Evolutionary conservation across 2,797 vertebrate genomes (phyloP), one percentile per base, ranked within the genome.

Genomic region (Paramormyrops hopkinsi): DNA sequence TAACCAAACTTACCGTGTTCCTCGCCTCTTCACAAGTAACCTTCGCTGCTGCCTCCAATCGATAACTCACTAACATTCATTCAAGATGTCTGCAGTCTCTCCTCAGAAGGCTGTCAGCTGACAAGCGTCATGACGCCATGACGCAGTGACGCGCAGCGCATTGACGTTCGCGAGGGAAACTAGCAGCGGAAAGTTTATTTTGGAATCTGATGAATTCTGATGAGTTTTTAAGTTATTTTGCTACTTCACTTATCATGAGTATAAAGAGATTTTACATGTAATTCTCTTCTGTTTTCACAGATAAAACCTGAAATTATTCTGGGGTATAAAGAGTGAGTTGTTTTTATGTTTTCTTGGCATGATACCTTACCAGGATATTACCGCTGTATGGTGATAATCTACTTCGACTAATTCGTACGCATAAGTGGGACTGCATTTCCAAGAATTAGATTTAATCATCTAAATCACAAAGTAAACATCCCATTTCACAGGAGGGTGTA

Each of bases 41-140:
- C 76, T 46, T 82, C 41, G 19, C 41, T 0, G 19, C 41, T 44
- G 41, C 19, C 1, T 46, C 76, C 19, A 46, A 22, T 44, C 19
- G 37, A 44, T 82, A n/a, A 46, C 6, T 44, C 19, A n/a, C 76
- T 82, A 46, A 82, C 8, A 82, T 82, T 82, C 76, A 82, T 46
- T 82, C 76, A 82, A 82, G 41, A 82, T 82, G 76, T 82, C 76
- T 46, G 76, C 69, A 73, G 29, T 33, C 69, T 17, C 69, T 73
- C 69, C 7, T 82, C 41, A n/a, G 76, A 46, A 46, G 41, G 76
- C 76, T 44, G 37, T 82, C 76, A 82, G 76, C 76, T 82, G 76
- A 82, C 41, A 1, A 0, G 7, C 76, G 37, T n/a, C 76, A 4
- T 82, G 41, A 46, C 76, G 76, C 9, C 41, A 82, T 2, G 41